These are phyloP conservation scores for Crioceris asparagi DNA, from an alignment of 2,888 invertebrate genomes.

Conservation along the genomic window DNA sequence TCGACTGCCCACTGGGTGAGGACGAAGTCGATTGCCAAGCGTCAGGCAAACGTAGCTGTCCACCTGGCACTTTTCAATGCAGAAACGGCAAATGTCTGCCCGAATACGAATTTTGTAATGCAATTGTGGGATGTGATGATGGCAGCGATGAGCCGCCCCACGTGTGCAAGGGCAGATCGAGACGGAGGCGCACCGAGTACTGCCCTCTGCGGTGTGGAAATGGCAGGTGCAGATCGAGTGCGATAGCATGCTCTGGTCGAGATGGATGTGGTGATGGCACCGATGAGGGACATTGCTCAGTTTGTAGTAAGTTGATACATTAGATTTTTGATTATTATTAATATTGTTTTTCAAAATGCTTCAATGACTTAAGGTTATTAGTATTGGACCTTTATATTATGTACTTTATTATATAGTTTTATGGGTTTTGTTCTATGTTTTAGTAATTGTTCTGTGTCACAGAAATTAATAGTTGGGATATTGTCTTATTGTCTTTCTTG, in stretches of 20 bases:
- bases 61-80: constrained; percentile 74
- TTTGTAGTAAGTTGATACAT: constrained; percentile 85
- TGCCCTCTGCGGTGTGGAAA: constrained; percentile 82
- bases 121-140: constrained; percentile 60
- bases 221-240: constrained; percentile 78
- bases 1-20: constrained; percentile 61
- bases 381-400: no score
- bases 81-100: constrained; percentile 79
- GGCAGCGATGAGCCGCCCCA: constrained; percentile 83
- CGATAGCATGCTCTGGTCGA: constrained; percentile 79
- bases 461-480: no score
- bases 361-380: no score
- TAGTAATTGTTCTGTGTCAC: no score
- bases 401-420: no score
- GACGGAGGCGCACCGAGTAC: constrained; percentile 43
- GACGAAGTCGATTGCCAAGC: constrained; percentile 40
- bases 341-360: no score
- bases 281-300: constrained; percentile 73
- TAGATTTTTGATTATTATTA: not conserved
- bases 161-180: constrained; percentile 53
- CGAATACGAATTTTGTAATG: constrained; percentile 86
- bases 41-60: constrained; percentile 47
- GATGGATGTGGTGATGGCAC: constrained; percentile 89
- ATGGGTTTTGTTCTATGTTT: no score
- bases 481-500: no score